Evolutionary conservation across 2,113 vertebrate genomes (phyloP), one percentile per base, ranked within the genome.

Genomic region (Romanogobio albipinnatus): DNA sequence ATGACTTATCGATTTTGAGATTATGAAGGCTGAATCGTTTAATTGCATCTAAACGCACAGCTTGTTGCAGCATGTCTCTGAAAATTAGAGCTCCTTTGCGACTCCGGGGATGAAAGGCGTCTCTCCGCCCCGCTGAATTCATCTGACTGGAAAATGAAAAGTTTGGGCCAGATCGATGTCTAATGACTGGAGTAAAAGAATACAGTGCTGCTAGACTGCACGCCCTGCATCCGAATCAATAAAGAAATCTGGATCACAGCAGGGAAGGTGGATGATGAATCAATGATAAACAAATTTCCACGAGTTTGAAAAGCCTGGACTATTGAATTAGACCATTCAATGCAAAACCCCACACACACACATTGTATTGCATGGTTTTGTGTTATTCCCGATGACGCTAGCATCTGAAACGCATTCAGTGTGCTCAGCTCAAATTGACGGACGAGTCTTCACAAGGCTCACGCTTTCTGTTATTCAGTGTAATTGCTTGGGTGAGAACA

Each of bases 201-300:
- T 92, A 93, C 90, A 90, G 91, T 91, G 91, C 89, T 78, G 90
- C 90, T 90, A 92, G 91, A 90, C 91, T 92, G 91, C 90, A 85
- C 92, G 88, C 89, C 90, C 87, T 92, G 90, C 90, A 91, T 87
- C 85, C 62, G 80, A 90, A 94, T 95, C 94, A 90, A 95, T 95
- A 90, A 68, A 92, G 86, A 91, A 93, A 86, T 93, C 90, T 92
- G 92, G 90, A 93, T 92, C 92, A 88, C 93, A 92, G 90, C 87
- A 89, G 91, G 92, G 87, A 90, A 89, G 81, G 75, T 84, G 83
- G 87, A 87, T 90, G 83, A 81, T 76, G 80, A 89, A 94, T 94
- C 94, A 86, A 94, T 95, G 91, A 93, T 93, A 94, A 94, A 93
- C 92, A 93, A 91, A 94, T 94, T 94, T 95, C 89, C 90, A 93